Conservation (phyloP, 1,140 invertebrate genomes). For the Drosophila insularis region DNA sequence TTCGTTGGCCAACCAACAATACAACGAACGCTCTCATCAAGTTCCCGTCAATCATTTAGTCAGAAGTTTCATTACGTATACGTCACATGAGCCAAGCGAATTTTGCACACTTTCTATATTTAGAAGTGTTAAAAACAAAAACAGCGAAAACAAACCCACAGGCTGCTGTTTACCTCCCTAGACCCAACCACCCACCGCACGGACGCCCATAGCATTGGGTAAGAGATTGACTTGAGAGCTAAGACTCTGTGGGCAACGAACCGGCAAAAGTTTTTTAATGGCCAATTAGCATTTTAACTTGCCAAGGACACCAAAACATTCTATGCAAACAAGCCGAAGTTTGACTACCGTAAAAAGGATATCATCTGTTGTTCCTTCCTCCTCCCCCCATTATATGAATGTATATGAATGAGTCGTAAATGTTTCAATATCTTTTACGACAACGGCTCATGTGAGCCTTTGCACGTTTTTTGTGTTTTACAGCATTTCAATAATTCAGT, state of each 20-base stretch:
- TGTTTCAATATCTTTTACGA: conserved; percentile 6
- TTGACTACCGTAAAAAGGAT: background rate
- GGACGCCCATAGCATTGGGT: background rate
- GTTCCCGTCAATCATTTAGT: conserved; percentile 3
- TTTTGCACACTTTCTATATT: conserved; percentile 35
- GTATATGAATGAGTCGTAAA: conserved; percentile 9
- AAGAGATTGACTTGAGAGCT: background rate
- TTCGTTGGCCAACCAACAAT: background rate
- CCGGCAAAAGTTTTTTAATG: conserved; percentile 33
- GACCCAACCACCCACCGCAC: background rate
- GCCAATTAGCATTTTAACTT: conserved; percentile 39
- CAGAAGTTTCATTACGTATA: conserved; percentile 36
- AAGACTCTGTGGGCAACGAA: conserved; percentile 14
- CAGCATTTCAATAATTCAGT: conserved; percentile 44
- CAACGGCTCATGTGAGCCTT: conserved; percentile 36
- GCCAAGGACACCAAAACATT: conserved; percentile 1
- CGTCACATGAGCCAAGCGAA: conserved; percentile 37
- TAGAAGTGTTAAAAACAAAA: conserved; percentile 12
- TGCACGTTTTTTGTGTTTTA: conserved; percentile 29
- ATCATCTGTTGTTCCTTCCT: background rate
- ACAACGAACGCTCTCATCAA: background rate
- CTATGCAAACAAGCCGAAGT: background rate
- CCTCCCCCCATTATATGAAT: background rate
- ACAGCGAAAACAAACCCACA: conserved; percentile 10
- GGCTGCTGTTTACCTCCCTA: background rate